phyloP scores from a whole-genome alignment of 2,888 invertebrate species.

The Melanotus villosus region DNA sequence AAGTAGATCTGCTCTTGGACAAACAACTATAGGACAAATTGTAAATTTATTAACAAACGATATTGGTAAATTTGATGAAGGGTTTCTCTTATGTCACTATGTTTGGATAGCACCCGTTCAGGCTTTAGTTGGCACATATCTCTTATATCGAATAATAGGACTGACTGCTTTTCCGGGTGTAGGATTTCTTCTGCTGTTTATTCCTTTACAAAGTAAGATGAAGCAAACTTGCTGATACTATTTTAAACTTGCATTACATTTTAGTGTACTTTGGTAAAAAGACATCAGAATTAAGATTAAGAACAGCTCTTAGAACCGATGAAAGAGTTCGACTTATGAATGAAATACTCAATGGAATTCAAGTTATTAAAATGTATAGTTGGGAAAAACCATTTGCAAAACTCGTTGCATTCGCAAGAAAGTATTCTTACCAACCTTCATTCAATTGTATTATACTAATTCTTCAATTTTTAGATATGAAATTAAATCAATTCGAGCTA shows the following conservation, averaged over 20 bases:
- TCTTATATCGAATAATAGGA: slow-evolving; percentile 76
- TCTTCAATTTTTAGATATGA: slow-evolving; percentile 71
- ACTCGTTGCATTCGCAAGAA: slow-evolving; percentile 83
- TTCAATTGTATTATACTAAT: background rate
- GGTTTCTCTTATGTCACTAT: slow-evolving; percentile 84
- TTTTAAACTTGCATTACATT: slow-evolving; percentile 11
- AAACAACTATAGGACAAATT: slow-evolving; percentile 82
- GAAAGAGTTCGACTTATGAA: slow-evolving; percentile 78
- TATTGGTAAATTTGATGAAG: slow-evolving; percentile 89
- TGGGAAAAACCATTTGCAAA: slow-evolving; percentile 94
- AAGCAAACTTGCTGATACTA: too few species aligned
- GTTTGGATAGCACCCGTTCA: slow-evolving; percentile 86
- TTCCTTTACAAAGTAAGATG: slow-evolving; percentile 68
- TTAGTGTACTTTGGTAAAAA: slow-evolving; percentile 64
- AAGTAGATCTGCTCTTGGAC: slow-evolving; percentile 79
- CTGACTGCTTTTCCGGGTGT: slow-evolving; percentile 71
- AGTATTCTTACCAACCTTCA: slow-evolving; percentile 62
- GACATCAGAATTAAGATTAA: slow-evolving; percentile 63
- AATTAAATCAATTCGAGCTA: slow-evolving; percentile 80
- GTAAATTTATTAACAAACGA: slow-evolving; percentile 96
- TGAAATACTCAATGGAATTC: slow-evolving; percentile 80
- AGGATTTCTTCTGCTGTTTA: slow-evolving; percentile 68
- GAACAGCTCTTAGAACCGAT: slow-evolving; percentile 77
- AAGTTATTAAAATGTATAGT: slow-evolving; percentile 97
- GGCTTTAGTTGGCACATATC: slow-evolving; percentile 73